Evolutionary conservation across 2,113 vertebrate genomes (phyloP).

Genomic region (Mola mola): DNA sequence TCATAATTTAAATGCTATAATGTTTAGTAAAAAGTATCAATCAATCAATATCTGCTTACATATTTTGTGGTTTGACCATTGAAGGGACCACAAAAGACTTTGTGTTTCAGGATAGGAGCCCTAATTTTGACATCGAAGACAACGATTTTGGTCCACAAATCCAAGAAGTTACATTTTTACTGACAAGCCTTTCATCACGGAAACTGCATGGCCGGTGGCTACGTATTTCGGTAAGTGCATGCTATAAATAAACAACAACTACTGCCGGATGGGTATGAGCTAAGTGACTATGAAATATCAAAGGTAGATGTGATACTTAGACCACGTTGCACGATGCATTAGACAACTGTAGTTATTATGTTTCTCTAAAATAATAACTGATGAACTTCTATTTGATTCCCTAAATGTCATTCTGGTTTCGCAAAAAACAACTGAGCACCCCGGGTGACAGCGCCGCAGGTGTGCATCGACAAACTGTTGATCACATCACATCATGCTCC

Average conservation of each 20-base stretch:
- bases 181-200: neutral
- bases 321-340: no score
- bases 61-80: no score
- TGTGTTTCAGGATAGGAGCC: no score
- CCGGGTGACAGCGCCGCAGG: conserved; percentile 4
- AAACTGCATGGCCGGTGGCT: no score
- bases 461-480: conserved; percentile 17
- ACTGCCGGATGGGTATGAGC: neutral
- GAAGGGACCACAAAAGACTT: no score
- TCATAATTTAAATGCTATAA: neutral
- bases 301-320: no score
- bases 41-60: no score
- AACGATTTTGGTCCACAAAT: neutral
- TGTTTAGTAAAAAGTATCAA: conserved; percentile 5
- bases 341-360: neutral
- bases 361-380: neutral
- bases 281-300: neutral
- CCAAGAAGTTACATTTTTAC: neutral
- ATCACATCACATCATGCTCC: neutral
- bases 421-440: neutral
- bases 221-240: neutral
- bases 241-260: neutral
- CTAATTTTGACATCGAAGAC: no score
- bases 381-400: no score
- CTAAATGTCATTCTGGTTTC: neutral